A percentile compares a stretch with the other conserved stretches of the same genome.
phyloP scores from a whole-genome alignment of 2,888 invertebrate genomes.

The Temnothorax unifasciatus region DNA sequence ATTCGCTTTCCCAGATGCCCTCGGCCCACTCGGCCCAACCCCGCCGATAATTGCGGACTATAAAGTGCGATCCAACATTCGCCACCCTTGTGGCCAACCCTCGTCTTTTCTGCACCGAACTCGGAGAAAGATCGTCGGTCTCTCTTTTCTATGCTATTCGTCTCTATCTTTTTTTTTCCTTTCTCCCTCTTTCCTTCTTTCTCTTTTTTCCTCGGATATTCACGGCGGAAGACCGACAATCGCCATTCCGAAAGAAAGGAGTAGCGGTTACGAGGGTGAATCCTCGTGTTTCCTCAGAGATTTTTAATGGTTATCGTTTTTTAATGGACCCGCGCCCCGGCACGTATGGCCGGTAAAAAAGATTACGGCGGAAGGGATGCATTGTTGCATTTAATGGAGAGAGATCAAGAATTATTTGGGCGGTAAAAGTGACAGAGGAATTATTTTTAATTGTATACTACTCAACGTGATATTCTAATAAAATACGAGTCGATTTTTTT shows the following conservation, averaged over 20 bases:
- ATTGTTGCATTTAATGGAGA: slow-evolving; percentile 43
- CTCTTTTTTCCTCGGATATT: slow-evolving; percentile 17
- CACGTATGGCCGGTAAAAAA: slow-evolving; percentile 19
- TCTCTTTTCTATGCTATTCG: slow-evolving; percentile 4
- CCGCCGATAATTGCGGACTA: slow-evolving; percentile 79
- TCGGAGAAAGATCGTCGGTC: slow-evolving; percentile 15
- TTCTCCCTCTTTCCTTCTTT: background rate
- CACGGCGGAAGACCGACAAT: slow-evolving; percentile 45
- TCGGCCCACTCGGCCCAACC: slow-evolving; percentile 59
- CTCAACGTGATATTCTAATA: background rate
- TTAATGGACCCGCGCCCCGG: slow-evolving; percentile 32
- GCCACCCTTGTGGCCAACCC: slow-evolving; percentile 21
- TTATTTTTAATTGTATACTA: background rate
- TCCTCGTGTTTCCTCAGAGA: slow-evolving; percentile 39
- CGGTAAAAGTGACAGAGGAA: background rate
- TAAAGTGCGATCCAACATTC: slow-evolving; percentile 75
- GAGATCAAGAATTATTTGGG: slow-evolving; percentile 37
- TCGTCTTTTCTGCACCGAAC: slow-evolving; percentile 22
- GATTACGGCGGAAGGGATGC: slow-evolving; percentile 28
- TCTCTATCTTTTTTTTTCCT: background rate
- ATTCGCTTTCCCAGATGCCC: slow-evolving; percentile 68
- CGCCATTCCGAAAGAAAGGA: slow-evolving; percentile 31
- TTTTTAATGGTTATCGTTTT: slow-evolving; percentile 57
- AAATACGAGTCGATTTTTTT: background rate
- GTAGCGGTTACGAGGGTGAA: slow-evolving; percentile 44